phyloP scores from a whole-genome alignment of 2,888 invertebrate genomes.

The Lysandra coridon region DNA sequence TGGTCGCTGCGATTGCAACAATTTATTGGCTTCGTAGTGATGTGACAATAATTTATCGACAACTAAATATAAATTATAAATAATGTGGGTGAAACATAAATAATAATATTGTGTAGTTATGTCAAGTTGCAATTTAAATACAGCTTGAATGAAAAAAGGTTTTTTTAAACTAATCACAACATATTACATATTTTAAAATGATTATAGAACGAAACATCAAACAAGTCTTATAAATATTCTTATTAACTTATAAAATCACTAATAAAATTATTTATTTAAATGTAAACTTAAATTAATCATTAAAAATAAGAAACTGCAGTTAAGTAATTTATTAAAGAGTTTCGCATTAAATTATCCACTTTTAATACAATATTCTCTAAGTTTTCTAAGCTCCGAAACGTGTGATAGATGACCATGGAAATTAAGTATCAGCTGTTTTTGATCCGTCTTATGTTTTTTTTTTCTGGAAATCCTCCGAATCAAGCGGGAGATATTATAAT shows the following conservation, averaged over 20 bases:
- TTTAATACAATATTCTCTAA: conserved; percentile 1
- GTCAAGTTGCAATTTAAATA: too few species aligned
- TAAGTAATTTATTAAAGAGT: too few species aligned
- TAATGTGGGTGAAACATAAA: neutral
- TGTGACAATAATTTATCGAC: neutral
- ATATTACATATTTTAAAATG: too few species aligned
- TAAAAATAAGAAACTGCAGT: too few species aligned
- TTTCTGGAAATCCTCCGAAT: neutral
- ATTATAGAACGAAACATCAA: too few species aligned
- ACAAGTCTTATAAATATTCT: too few species aligned
- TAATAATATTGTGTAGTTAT: neutral
- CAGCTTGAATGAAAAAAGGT: too few species aligned
- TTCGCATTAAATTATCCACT: neutral
- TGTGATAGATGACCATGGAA: conserved; percentile 9
- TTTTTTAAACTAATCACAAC: too few species aligned
- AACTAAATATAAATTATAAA: neutral
- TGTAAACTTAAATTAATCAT: too few species aligned
- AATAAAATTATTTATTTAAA: too few species aligned
- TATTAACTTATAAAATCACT: too few species aligned
- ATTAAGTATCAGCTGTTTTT: conserved; percentile 12
- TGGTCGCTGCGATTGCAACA: conserved; percentile 18
- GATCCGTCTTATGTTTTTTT: neutral
- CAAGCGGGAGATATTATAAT: neutral
- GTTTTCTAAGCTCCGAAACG: neutral
- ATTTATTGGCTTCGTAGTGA: conserved; percentile 19